A percentile compares a stretch with the other conserved stretches of the same genome.
Conservation (phyloP, 2,113 vertebrate species). For the Phyllostomus discolor region DNA sequence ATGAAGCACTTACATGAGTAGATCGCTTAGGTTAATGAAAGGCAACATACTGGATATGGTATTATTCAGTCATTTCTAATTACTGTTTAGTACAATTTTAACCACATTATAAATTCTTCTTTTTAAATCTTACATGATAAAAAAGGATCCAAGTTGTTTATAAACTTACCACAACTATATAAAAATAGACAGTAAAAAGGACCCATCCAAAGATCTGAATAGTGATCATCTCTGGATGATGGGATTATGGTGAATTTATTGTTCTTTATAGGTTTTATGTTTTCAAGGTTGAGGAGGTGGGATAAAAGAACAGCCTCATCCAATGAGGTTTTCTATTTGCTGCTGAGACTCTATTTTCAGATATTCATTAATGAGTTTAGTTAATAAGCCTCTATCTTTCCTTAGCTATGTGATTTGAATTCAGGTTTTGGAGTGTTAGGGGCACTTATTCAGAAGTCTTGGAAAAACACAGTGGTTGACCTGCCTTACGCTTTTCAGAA, state of each 20-base stretch:
- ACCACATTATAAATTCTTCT: background rate
- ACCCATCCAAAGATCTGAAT: background rate
- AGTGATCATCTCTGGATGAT: background rate
- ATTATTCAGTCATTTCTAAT: background rate
- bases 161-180: background rate
- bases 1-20: background rate
- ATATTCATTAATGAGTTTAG: background rate
- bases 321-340: background rate
- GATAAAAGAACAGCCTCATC: background rate
- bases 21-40: background rate
- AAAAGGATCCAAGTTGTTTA: background rate
- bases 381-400: background rate
- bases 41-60: background rate
- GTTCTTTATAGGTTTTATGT: background rate
- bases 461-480: background rate
- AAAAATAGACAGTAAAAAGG: conserved; percentile 6
- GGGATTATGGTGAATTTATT: background rate
- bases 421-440: background rate
- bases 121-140: background rate
- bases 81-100: background rate
- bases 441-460: background rate
- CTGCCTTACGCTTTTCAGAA: background rate
- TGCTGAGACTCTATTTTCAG: background rate
- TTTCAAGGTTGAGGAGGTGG: background rate
- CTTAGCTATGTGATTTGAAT: background rate